Evolutionary conservation across 2,113 vertebrate species (phyloP).

Genomic region (Asarcornis scutulata): DNA sequence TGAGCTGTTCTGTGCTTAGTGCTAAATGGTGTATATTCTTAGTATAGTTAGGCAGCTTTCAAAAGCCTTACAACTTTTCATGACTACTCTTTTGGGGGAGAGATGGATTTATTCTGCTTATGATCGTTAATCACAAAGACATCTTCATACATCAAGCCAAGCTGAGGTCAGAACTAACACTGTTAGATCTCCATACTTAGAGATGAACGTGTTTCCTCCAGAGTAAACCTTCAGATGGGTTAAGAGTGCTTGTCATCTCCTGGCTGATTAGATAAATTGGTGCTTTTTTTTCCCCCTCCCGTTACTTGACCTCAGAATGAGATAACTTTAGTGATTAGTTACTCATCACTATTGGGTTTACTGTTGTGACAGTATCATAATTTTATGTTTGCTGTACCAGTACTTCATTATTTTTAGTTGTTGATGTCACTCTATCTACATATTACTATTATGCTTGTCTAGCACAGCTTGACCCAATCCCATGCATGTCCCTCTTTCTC

Average conservation of each 20-base stretch:
- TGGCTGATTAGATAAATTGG: background rate
- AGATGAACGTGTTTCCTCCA: background rate
- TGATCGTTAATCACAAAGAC: constrained; percentile 8
- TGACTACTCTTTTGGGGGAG: background rate
- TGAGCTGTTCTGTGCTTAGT: background rate
- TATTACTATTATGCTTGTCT: background rate
- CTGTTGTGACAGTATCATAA: background rate
- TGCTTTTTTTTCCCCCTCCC: background rate
- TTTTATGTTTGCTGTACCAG: background rate
- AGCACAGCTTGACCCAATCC: background rate
- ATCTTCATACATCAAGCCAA: constrained; percentile 22
- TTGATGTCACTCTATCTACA: background rate
- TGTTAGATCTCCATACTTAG: background rate
- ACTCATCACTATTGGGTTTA: background rate
- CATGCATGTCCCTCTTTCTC: background rate
- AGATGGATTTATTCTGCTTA: constrained; percentile 4
- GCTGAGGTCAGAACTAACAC: background rate
- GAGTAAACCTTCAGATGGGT: background rate
- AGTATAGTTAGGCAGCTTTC: background rate
- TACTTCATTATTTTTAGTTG: background rate
- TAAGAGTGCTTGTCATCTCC: background rate
- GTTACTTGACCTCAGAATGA: background rate
- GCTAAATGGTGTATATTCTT: background rate
- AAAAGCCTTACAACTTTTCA: background rate
- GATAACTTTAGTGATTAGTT: background rate